A percentile compares a stretch with the other conserved stretches of the same genome.
Evolutionary conservation across 2,797 vertebrate species (phyloP).

Genomic region (Lepilemur septentrionalis): DNA sequence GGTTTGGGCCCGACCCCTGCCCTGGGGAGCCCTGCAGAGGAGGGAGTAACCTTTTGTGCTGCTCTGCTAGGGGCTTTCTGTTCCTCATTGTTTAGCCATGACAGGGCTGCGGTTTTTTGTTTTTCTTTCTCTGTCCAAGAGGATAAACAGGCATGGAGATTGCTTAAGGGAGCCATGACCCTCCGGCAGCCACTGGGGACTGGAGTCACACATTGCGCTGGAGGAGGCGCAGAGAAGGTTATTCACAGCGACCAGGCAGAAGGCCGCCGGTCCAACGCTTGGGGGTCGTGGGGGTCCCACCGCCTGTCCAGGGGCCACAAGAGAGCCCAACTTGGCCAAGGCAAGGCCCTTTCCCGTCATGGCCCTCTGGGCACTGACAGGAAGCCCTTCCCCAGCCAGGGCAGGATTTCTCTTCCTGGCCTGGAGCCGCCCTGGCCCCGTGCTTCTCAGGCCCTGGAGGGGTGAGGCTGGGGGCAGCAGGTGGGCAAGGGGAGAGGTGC

Average conservation of each 20-base stretch:
- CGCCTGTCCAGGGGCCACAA: not conserved
- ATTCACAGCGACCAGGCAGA: not conserved
- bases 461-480: not conserved
- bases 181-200: not conserved
- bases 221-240: not conserved
- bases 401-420: not conserved
- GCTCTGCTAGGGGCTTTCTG: constrained; percentile 70
- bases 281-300: not conserved
- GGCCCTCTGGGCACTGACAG: not conserved
- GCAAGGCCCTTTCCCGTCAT: constrained; percentile 53
- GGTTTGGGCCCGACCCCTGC: not conserved
- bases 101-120: not conserved
- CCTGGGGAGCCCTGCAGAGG: not conserved
- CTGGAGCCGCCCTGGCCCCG: not conserved
- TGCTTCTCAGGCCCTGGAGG: not conserved
- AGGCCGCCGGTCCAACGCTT: not conserved
- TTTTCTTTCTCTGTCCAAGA: not conserved
- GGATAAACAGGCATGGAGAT: constrained; percentile 49
- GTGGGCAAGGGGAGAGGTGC: not conserved
- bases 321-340: not conserved
- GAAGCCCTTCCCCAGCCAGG: constrained; percentile 1
- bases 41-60: constrained; percentile 61
- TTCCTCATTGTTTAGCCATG: constrained; percentile 69
- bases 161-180: not conserved
- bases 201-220: not conserved